phyloP scores from a whole-genome alignment of 37 sponge, comb jelly and placozoan genomes.

The Hexactinellida sp. region DNA sequence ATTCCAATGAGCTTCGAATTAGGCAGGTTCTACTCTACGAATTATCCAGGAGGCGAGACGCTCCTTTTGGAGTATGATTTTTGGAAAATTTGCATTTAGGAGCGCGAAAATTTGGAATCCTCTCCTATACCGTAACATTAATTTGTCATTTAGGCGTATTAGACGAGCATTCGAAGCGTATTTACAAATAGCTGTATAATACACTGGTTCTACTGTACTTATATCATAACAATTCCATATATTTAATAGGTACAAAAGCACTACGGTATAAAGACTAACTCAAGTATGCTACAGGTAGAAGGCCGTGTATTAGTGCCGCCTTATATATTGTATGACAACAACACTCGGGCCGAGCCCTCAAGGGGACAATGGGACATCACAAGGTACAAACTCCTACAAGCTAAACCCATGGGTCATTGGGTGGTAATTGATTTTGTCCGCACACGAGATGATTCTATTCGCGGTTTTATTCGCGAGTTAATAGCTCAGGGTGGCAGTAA shows the following conservation, averaged over 20 bases:
- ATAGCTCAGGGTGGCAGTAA: background rate
- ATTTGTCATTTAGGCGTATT: too few species aligned
- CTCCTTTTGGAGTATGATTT: too few species aligned
- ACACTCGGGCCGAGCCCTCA: background rate
- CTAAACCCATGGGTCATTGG: slow-evolving; percentile 27
- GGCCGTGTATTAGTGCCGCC: slow-evolving; percentile 51
- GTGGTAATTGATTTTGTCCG: slow-evolving; percentile 22
- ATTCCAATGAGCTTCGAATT: too few species aligned
- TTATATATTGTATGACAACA: slow-evolving; percentile 15
- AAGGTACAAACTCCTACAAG: slow-evolving; percentile 25
- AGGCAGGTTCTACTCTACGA: too few species aligned
- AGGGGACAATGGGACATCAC: slow-evolving; percentile 51
- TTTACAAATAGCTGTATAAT: too few species aligned
- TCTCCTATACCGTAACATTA: too few species aligned
- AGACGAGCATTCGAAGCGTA: too few species aligned
- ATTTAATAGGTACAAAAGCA: background rate
- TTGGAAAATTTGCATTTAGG: too few species aligned
- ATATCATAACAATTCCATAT: background rate
- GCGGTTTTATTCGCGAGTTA: slow-evolving; percentile 12
- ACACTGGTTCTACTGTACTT: background rate
- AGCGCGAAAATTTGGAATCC: too few species aligned
- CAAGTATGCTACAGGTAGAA: slow-evolving; percentile 26
- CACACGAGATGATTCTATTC: background rate
- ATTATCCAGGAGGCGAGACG: too few species aligned
- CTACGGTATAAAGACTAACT: slow-evolving; percentile 30